These are phyloP conservation scores for Ia io DNA, from an alignment of 2,113 vertebrate genomes.

Conservation along the genomic window DNA sequence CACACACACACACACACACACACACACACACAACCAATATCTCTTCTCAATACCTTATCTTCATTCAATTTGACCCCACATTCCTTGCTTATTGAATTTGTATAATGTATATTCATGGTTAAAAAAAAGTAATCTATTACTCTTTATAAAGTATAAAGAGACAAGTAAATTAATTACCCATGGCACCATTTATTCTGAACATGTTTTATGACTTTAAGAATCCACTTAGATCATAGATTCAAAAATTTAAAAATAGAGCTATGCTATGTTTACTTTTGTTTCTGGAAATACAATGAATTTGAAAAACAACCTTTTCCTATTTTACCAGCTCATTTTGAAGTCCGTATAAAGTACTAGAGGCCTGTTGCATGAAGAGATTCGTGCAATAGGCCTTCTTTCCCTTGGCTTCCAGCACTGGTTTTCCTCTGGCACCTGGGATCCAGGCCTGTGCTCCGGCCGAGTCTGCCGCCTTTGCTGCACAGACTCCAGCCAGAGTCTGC, in stretches of 20 bases:
- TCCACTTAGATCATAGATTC: slow-evolving; percentile 2
- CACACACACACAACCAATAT: neutral
- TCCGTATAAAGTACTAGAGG: neutral
- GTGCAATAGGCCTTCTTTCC: no score
- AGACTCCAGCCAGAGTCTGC: no score
- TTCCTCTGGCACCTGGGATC: no score
- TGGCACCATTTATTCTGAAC: neutral
- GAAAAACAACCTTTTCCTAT: neutral
- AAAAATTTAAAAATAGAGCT: neutral
- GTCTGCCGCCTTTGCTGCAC: no score
- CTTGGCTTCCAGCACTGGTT: no score
- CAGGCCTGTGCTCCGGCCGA: no score
- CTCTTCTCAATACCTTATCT: neutral
- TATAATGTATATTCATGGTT: neutral
- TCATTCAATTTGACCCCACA: neutral
- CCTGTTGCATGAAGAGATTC: no score
- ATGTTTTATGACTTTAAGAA: slow-evolving; percentile 17
- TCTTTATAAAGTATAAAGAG: neutral
- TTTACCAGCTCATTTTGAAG: neutral
- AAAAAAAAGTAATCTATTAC: neutral
- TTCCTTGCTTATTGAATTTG: neutral
- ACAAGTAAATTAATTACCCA: neutral
- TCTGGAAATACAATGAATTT: slow-evolving; percentile 18
- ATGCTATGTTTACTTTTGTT: neutral
- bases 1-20: neutral